Evolutionary conservation across 2,113 vertebrate genomes (phyloP).

Genomic region (Rallus limicola): DNA sequence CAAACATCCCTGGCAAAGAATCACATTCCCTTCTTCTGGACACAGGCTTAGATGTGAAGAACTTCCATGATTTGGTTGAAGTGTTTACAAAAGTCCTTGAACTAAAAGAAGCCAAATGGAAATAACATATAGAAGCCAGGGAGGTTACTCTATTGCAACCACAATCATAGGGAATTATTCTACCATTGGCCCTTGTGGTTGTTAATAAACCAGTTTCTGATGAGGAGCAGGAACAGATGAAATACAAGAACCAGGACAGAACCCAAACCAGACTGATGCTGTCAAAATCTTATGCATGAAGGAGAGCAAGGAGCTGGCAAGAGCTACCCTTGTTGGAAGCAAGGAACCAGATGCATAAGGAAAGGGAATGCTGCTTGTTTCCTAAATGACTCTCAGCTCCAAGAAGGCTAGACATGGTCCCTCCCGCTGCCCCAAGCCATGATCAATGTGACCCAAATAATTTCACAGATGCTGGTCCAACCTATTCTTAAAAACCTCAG

Average conservation of each 20-base stretch:
- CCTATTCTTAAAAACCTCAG: constrained; percentile 2
- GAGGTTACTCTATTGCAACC: not conserved
- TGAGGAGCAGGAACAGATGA: not conserved
- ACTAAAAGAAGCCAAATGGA: not conserved
- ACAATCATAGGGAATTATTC: not conserved
- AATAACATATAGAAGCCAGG: not conserved
- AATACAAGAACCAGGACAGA: not conserved
- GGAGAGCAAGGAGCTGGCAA: not conserved
- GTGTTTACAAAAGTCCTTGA: not conserved
- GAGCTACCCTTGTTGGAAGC: not conserved
- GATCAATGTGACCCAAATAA: constrained; percentile 17
- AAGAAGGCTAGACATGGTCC: not conserved
- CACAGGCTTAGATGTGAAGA: not conserved
- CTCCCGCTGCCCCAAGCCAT: not conserved
- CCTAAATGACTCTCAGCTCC: not conserved
- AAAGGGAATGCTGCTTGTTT: not conserved
- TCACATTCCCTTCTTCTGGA: not conserved
- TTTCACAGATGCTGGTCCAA: not conserved
- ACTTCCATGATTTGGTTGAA: not conserved
- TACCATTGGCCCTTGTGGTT: not conserved
- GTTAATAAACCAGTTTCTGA: not conserved
- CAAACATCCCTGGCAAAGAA: not conserved
- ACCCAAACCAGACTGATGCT: not conserved
- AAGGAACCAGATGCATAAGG: not conserved
- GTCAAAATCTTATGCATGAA: not conserved